Evolutionary conservation across 1,140 invertebrate genomes (phyloP).

Genomic region (Zaprionus nigranus): DNA sequence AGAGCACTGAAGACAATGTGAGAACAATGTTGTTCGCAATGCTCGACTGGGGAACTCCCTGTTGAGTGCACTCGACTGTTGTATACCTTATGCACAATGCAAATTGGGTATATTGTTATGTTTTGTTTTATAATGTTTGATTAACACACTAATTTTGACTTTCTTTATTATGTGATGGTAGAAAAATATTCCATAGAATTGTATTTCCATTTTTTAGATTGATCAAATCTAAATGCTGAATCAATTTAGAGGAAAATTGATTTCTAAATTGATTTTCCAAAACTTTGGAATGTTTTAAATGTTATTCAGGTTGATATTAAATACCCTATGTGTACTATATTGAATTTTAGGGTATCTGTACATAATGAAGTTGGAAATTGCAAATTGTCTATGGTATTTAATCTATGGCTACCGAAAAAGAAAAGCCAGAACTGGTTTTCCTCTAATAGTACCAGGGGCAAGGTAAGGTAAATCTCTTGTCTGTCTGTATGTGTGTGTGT

Average conservation of each 20-base stretch:
- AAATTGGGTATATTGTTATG: slow-evolving; percentile 6
- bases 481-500: background rate
- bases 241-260: too few species aligned
- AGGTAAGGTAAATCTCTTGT: slow-evolving; percentile 15
- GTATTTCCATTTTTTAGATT: too few species aligned
- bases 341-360: background rate
- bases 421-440: slow-evolving; percentile 59
- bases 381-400: slow-evolving; percentile 32
- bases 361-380: slow-evolving; percentile 55
- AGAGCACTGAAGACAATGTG: background rate
- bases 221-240: too few species aligned
- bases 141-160: too few species aligned
- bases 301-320: too few species aligned
- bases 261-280: too few species aligned
- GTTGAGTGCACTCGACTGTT: background rate
- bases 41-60: slow-evolving; percentile 1
- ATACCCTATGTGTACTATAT: background rate
- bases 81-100: background rate
- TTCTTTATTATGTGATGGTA: too few species aligned
- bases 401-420: slow-evolving; percentile 38
- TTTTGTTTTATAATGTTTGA: too few species aligned
- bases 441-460: slow-evolving; percentile 30
- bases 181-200: too few species aligned
- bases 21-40: background rate
- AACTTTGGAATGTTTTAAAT: too few species aligned